phyloP scores from a whole-genome alignment of 2,888 invertebrate genomes.

The Campopleginae sp. region DNA sequence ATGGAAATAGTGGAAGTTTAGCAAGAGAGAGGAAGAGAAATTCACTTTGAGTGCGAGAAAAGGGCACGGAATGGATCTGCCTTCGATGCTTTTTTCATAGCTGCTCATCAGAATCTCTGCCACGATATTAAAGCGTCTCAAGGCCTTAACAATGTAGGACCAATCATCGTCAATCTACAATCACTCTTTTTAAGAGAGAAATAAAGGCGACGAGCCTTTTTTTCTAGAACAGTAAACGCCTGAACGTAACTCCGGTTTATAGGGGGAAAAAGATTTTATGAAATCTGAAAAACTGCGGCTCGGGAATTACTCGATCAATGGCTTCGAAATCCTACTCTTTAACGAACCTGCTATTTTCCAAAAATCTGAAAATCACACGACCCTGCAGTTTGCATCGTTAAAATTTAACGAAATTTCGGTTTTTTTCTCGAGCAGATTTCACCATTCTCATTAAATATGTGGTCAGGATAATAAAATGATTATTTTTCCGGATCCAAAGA shows the following conservation, averaged over 20 bases:
- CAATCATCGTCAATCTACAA: slow-evolving; percentile 80
- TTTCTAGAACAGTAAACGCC: neutral
- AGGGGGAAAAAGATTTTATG: too few species aligned
- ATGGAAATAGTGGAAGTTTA: neutral
- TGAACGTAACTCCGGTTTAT: neutral
- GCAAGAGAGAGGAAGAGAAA: slow-evolving; percentile 1
- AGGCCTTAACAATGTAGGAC: slow-evolving; percentile 80
- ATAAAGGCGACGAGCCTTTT: slow-evolving; percentile 7
- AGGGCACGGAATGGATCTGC: slow-evolving; percentile 47
- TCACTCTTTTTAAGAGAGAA: slow-evolving; percentile 61
- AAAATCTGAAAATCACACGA: too few species aligned
- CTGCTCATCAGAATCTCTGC: slow-evolving; percentile 25
- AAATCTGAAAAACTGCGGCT: too few species aligned
- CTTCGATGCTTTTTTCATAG: slow-evolving; percentile 19
- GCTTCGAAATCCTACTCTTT: too few species aligned
- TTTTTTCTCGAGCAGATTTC: too few species aligned
- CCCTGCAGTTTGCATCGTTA: too few species aligned
- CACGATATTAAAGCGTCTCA: slow-evolving; percentile 71
- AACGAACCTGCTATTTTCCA: too few species aligned
- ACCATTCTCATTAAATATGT: too few species aligned
- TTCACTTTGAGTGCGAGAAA: slow-evolving; percentile 28
- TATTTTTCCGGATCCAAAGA: too few species aligned
- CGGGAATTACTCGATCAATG: too few species aligned
- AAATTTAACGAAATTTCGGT: too few species aligned
- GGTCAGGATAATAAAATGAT: too few species aligned